Conservation (phyloP, 1,140 invertebrate species). For the Calliphora vicina region DNA sequence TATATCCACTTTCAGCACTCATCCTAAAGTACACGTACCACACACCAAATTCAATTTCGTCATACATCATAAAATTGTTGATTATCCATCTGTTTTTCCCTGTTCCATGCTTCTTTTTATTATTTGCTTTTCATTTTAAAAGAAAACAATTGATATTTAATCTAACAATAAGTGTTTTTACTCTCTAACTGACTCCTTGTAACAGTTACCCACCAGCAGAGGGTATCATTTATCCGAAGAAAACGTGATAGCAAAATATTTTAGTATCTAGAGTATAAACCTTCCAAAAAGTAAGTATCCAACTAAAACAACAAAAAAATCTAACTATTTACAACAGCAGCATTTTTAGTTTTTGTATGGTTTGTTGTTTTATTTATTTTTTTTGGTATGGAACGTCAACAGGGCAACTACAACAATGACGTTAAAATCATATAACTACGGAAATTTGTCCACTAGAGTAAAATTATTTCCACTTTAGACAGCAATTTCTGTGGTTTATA, state of each 20-base stretch:
- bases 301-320: neutral
- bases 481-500: neutral
- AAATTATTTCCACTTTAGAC: slow-evolving; percentile 1
- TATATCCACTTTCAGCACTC: too few relatives aligned
- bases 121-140: neutral
- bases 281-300: too few relatives aligned
- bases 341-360: neutral
- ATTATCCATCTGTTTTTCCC: neutral
- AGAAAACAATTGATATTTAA: neutral
- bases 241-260: neutral
- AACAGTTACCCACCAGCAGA: too few relatives aligned
- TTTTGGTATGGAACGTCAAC: neutral
- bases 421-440: neutral
- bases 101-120: neutral
- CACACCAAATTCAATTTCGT: neutral
- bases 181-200: too few relatives aligned
- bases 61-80: neutral
- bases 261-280: neutral
- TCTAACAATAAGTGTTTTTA: neutral
- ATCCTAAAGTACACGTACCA: too few relatives aligned
- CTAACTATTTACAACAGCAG: neutral
- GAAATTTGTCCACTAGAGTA: slow-evolving; percentile 1
- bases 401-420: neutral
- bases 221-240: neutral
- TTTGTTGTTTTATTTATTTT: neutral